phyloP scores from a whole-genome alignment of 2,113 vertebrate species.

The Tachysurus fulvidraco region DNA sequence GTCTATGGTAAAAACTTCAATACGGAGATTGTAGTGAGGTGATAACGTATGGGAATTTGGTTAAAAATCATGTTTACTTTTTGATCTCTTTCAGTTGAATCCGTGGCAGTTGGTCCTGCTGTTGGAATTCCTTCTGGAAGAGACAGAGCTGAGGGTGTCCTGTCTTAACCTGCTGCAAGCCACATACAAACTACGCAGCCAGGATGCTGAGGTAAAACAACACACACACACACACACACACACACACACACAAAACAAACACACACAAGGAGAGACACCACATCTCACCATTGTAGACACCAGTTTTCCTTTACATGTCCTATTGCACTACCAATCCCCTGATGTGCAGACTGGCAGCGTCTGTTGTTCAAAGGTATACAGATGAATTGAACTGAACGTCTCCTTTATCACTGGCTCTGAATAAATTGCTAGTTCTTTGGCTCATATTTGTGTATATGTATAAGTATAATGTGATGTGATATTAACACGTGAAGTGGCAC shows the following conservation, averaged over 20 bases:
- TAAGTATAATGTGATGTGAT: background rate
- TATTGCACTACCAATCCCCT: background rate
- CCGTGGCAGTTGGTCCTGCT: constrained; percentile 90
- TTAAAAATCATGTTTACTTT: constrained; percentile 13
- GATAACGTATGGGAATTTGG: background rate
- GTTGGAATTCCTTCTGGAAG: constrained; percentile 86
- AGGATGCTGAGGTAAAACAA: constrained; percentile 90
- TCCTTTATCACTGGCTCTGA: background rate
- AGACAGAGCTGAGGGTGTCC: constrained; percentile 73
- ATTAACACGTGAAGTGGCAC: background rate
- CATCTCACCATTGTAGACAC: background rate
- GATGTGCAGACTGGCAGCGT: background rate
- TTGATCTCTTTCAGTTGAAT: constrained; percentile 74
- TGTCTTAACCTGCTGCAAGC: constrained; percentile 75
- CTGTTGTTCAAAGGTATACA: too few relatives aligned
- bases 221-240: constrained; percentile 15
- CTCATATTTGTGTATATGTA: background rate
- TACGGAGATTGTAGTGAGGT: background rate
- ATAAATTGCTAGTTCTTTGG: background rate
- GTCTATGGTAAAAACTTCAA: background rate
- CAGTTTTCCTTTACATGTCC: background rate
- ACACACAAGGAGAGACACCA: background rate
- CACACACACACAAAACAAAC: background rate
- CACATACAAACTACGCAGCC: constrained; percentile 75
- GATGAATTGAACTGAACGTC: background rate